These are phyloP conservation scores for Varanus komodoensis DNA, from an alignment of 2,113 vertebrate species.

Conservation along the genomic window DNA sequence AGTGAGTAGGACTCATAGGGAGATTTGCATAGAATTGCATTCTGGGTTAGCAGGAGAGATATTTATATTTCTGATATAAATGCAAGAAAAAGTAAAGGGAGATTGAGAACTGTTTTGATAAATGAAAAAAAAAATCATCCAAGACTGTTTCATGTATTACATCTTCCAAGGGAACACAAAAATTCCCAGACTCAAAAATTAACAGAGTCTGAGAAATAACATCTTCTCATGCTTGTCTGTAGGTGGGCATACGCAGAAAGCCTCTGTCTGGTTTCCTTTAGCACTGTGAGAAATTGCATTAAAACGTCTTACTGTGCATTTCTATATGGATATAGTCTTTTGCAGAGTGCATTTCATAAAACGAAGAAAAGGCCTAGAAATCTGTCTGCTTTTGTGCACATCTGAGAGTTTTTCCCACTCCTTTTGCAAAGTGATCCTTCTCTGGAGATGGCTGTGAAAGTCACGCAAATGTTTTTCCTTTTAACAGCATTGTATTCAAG, in stretches of 20 bases:
- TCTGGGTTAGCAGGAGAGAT: too few relatives aligned
- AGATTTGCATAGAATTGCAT: neutral
- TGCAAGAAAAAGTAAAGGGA: conserved; percentile 3
- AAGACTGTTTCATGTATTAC: conserved; percentile 70
- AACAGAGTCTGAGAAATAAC: conserved; percentile 76
- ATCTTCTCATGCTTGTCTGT: conserved; percentile 78
- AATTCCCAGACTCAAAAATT: conserved; percentile 70
- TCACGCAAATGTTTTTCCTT: too few relatives aligned
- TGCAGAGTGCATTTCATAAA: conserved; percentile 60
- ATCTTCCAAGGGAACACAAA: conserved; percentile 66
- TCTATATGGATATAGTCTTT: conserved; percentile 57
- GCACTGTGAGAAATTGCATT: conserved; percentile 75
- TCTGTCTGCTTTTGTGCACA: conserved; percentile 65
- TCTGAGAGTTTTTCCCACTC: conserved; percentile 36
- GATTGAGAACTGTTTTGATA: conserved; percentile 70
- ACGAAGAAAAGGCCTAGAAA: conserved; percentile 67
- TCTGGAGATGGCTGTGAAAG: conserved; percentile 56
- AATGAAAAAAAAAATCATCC: conserved; percentile 50
- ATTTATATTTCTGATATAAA: neutral
- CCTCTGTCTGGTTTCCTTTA: conserved; percentile 79
- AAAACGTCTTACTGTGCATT: conserved; percentile 73
- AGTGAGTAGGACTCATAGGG: neutral
- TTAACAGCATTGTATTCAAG: too few relatives aligned
- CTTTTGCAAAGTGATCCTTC: conserved; percentile 13
- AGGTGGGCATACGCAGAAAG: conserved; percentile 74